Base-by-base conservation (phyloP, 2,113 vertebrate genomes). In the Chiloscyllium plagiosum region DNA sequence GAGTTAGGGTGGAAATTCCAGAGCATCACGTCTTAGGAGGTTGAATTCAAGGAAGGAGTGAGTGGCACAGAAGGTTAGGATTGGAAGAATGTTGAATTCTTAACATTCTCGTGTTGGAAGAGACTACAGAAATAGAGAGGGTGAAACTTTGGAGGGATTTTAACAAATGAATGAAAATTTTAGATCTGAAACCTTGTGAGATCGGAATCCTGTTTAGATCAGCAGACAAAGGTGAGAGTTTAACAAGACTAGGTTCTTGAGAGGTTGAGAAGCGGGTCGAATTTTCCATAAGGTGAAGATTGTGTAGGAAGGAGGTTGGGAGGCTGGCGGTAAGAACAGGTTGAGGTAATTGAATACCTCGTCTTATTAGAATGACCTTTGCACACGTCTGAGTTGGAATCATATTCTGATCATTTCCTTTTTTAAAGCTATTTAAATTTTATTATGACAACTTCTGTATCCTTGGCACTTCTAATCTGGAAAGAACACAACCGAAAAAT, bases 401-500 rank as follows among this genome's bases (percentile, higher is more conserved):
- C 85, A 87, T 52, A 52, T 87, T 47, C 85, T 87, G 85, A 52
- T 87, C 24, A 87, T 52, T 87, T 87, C 85, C 85, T 47, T 87
- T 87, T 87, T 52, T 52, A 13, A 87, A 87, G 47, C 47, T 24
- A 52, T 52, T 87, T 87, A 29, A 50, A 86, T 86, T 86, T 86
- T 52, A 87, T 87, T 52, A 52, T 10, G 85, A 50, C 20, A 87
- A 24, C 24, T 87, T 52, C 26, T 8, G 47, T 29, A 52, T 24
- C 47, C 85, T 87, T 87, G 85, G 22, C 22, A 7, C 42, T 87
- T 52, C 12, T 87, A 52, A 87, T 87, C 85, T 87, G 6, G 85
- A 52, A 87, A 52, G 85, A 87, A 87, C 22, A 10, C 85, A 87
- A 52, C 17, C 7, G 17, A 42, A 17, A 83, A 47, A 83, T 83